A percentile compares a stretch with the other conserved stretches of the same genome.
phyloP scores from a whole-genome alignment of 2,888 invertebrate species.

The Graphium colonna region DNA sequence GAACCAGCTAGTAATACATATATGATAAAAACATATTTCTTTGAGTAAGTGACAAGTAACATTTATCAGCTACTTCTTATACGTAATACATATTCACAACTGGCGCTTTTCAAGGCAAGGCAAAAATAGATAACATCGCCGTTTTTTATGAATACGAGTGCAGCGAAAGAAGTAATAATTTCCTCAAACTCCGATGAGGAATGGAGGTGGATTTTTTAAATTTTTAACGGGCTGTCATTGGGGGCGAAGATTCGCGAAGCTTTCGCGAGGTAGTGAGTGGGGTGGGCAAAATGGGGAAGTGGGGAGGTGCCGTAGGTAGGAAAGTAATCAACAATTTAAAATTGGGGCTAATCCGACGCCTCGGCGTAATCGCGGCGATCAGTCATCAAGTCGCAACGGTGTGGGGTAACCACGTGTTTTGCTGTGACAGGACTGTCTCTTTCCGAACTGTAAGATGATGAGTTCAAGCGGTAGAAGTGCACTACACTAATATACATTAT shows the following conservation, averaged over 20 bases:
- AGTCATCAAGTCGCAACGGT: slow-evolving; percentile 44
- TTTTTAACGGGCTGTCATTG: slow-evolving; percentile 62
- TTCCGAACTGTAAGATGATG: no score
- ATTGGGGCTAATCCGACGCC: slow-evolving; percentile 70
- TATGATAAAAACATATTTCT: no score
- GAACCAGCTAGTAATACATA: no score
- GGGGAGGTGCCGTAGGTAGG: slow-evolving; percentile 38
- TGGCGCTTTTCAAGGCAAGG: no score
- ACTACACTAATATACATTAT: no score
- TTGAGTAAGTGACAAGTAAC: no score
- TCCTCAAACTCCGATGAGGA: slow-evolving; percentile 15
- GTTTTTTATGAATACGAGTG: neutral
- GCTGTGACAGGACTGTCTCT: no score
- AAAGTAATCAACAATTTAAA: slow-evolving; percentile 77
- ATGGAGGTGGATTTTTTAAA: slow-evolving; percentile 51
- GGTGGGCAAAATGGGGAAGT: slow-evolving; percentile 27
- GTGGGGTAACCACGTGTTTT: neutral
- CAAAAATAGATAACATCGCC: neutral
- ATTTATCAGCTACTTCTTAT: no score
- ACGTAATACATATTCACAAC: no score
- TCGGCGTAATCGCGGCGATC: slow-evolving; percentile 61
- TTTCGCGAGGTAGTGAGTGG: slow-evolving; percentile 17
- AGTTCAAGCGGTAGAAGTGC: no score
- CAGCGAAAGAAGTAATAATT: neutral
- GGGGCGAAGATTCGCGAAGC: slow-evolving; percentile 39